Percentiles rank a stretch among this genome's conserved stretches.
phyloP scores from a whole-genome alignment of 1,140 invertebrate genomes.

The Trissolcus basalis region DNA sequence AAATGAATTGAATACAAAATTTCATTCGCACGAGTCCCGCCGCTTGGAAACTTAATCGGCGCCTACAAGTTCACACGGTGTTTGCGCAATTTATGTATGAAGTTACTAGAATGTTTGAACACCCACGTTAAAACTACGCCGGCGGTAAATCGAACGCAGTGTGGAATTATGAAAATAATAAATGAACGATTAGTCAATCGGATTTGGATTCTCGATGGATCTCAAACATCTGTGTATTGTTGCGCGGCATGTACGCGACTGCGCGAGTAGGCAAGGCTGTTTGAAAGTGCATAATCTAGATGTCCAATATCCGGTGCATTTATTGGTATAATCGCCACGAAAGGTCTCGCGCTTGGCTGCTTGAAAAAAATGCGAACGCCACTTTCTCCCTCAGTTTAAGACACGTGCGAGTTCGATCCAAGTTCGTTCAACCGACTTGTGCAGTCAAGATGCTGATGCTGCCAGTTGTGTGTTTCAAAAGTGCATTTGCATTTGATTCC shows the following conservation, averaged over 20 bases:
- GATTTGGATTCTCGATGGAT: too few species aligned
- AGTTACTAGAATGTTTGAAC: too few species aligned
- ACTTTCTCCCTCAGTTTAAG: slow-evolving; percentile 60
- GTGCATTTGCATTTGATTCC: too few species aligned
- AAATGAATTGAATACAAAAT: too few species aligned
- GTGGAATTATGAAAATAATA: too few species aligned
- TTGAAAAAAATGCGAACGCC: slow-evolving; percentile 55
- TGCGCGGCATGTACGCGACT: slow-evolving; percentile 43
- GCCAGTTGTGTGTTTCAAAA: too few species aligned
- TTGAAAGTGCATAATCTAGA: slow-evolving; percentile 67
- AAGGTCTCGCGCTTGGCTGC: slow-evolving; percentile 42
- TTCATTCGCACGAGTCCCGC: background rate
- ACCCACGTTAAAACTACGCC: too few species aligned
- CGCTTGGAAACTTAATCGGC: too few species aligned
- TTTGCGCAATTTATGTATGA: too few species aligned
- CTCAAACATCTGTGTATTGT: slow-evolving; percentile 47
- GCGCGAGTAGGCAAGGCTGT: slow-evolving; percentile 61
- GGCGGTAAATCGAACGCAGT: too few species aligned
- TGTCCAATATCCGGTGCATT: slow-evolving; percentile 62
- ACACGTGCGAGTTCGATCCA: slow-evolving; percentile 21
- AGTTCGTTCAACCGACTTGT: slow-evolving; percentile 52
- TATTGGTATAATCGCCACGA: slow-evolving; percentile 64
- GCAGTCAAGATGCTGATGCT: slow-evolving; percentile 10
- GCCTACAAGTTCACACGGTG: too few species aligned
- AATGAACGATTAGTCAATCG: too few species aligned